phyloP scores from a whole-genome alignment of 2,113 vertebrate genomes.

The Pluvianellus socialis region DNA sequence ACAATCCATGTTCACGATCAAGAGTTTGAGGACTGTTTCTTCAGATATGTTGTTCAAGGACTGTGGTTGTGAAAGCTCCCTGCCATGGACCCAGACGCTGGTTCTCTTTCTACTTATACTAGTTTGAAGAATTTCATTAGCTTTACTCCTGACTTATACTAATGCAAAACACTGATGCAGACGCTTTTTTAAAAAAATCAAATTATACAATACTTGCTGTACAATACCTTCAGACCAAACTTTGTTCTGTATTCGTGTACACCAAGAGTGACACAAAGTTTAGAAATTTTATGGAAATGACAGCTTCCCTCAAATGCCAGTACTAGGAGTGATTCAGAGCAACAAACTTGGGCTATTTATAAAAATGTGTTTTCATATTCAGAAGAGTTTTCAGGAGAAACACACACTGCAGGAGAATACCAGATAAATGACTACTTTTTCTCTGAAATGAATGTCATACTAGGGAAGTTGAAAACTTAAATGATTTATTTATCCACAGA shows the following conservation, averaged over 20 bases:
- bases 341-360: not conserved
- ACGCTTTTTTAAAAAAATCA: not conserved
- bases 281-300: not conserved
- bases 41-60: not conserved
- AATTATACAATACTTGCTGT: not conserved
- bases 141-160: not conserved
- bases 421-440: not conserved
- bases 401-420: not conserved
- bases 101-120: not conserved
- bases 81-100: not conserved
- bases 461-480: not conserved
- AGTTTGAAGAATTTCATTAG: not conserved
- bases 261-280: not conserved
- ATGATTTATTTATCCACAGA: not conserved
- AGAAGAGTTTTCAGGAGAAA: not conserved
- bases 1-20: not conserved
- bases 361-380: not conserved
- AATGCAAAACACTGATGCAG: not conserved
- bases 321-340: not conserved
- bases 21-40: not conserved
- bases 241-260: not conserved
- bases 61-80: not conserved
- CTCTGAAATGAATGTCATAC: not conserved
- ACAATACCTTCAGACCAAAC: not conserved
- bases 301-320: not conserved